phyloP scores from a whole-genome alignment of 2,888 invertebrate genomes.

The Agrotis segetum region DNA sequence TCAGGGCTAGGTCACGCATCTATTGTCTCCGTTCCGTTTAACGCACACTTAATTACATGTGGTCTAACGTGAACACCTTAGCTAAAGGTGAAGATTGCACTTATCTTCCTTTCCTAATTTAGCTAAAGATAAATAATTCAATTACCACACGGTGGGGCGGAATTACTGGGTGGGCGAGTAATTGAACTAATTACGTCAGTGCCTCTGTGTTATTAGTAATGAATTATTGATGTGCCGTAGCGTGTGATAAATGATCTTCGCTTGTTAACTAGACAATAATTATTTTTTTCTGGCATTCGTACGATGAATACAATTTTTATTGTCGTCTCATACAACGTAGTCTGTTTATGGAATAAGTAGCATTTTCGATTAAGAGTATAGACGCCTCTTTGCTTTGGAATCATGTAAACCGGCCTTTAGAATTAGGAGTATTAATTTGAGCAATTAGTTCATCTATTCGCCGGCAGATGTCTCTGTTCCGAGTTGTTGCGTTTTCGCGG shows the following conservation, averaged over 20 bases:
- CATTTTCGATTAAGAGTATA: slow-evolving; percentile 4
- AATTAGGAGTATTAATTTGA: slow-evolving; percentile 51
- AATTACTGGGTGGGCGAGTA: slow-evolving; percentile 87
- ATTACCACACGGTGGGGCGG: slow-evolving; percentile 77
- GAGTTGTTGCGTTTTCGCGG: slow-evolving; percentile 63
- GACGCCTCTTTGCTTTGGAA: not conserved
- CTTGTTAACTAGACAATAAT: slow-evolving; percentile 77
- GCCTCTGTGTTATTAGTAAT: slow-evolving; percentile 85
- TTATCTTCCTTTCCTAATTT: slow-evolving; percentile 74
- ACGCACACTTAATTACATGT: slow-evolving; percentile 80
- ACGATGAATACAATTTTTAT: slow-evolving; percentile 54
- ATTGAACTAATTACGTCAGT: slow-evolving; percentile 89
- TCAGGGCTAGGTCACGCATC: slow-evolving; percentile 73
- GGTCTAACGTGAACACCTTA: slow-evolving; percentile 76
- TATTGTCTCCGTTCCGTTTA: slow-evolving; percentile 82
- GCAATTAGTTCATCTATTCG: slow-evolving; percentile 74
- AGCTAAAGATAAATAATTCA: slow-evolving; percentile 86
- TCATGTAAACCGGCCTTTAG: slow-evolving; percentile 37
- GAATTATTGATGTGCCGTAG: slow-evolving; percentile 87
- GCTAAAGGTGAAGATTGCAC: slow-evolving; percentile 82
- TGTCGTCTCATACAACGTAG: slow-evolving; percentile 35
- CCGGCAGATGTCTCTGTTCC: slow-evolving; percentile 81
- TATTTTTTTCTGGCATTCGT: slow-evolving; percentile 66
- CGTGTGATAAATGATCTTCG: slow-evolving; percentile 81
- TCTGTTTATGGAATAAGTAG: slow-evolving; percentile 16